Conservation (phyloP, 2,113 vertebrate species). For the Sialia sialis region DNA sequence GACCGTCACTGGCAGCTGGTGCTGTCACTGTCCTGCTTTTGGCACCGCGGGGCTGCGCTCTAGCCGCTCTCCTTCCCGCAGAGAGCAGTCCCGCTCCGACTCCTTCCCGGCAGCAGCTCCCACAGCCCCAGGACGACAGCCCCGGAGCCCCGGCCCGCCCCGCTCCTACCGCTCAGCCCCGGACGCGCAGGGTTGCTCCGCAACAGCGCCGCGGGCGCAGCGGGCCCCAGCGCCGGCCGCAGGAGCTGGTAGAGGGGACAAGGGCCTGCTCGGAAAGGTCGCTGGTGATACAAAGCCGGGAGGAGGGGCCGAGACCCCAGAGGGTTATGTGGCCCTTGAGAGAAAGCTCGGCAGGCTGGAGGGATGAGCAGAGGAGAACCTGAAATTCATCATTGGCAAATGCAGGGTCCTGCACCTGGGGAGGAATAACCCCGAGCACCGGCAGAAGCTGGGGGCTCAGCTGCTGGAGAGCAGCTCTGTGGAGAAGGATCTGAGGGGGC, state of each 20-base stretch:
- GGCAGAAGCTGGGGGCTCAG: not conserved
- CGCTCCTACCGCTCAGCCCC: not conserved
- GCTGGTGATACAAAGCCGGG: accelerated
- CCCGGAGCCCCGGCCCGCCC: not conserved
- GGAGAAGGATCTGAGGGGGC: not conserved
- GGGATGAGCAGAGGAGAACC: not conserved
- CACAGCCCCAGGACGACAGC: not conserved
- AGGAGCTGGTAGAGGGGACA: accelerated
- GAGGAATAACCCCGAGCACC: not conserved
- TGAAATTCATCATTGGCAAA: not conserved
- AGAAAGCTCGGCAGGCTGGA: not conserved
- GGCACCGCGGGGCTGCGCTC: accelerated
- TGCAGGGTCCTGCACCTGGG: not conserved
- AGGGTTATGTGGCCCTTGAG: too few species aligned
- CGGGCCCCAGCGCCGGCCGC: not conserved
- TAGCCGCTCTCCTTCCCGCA: accelerated
- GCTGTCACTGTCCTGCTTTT: accelerated
- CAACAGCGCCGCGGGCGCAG: not conserved
- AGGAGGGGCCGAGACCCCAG: not conserved
- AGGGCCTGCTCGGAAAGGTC: not conserved
- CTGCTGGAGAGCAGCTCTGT: not conserved
- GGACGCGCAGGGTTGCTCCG: not conserved
- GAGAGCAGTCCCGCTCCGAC: not conserved
- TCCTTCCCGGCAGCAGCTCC: not conserved
- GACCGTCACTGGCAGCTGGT: accelerated